phyloP scores from a whole-genome alignment of 1,140 invertebrate genomes.

The Apis dorsata region DNA sequence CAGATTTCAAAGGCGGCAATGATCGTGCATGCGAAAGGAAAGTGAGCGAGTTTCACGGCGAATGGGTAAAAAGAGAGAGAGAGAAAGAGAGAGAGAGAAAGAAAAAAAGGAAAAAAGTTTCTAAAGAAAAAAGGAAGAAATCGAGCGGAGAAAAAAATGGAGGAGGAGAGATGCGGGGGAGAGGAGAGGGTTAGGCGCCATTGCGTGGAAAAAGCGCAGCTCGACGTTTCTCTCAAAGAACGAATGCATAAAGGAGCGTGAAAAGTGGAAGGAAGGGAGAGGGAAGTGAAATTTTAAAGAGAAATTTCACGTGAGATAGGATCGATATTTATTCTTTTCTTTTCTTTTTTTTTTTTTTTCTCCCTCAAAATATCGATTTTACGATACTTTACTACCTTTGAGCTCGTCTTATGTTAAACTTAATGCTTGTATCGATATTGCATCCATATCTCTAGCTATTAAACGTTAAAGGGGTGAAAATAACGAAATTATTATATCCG shows the following conservation, averaged over 20 bases:
- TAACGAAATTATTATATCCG: too few species aligned
- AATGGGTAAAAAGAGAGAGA: background rate
- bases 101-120: background rate
- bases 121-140: background rate
- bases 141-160: background rate
- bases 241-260: too few species aligned
- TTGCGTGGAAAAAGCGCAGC: background rate
- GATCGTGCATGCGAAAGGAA: slow-evolving; percentile 25
- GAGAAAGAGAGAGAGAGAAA: background rate
- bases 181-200: background rate
- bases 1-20: slow-evolving; percentile 25
- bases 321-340: too few species aligned
- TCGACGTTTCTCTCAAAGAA: background rate
- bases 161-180: background rate
- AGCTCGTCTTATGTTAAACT: too few species aligned
- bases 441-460: too few species aligned
- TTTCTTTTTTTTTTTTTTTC: background rate
- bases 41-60: background rate
- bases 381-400: too few species aligned
- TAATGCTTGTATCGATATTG: too few species aligned
- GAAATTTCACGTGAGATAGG: background rate
- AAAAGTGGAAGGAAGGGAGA: too few species aligned
- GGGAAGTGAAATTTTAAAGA: too few species aligned
- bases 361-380: background rate
- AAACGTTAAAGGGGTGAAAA: too few species aligned